These are phyloP conservation scores for Pluvialis apricaria DNA, from an alignment of 2,113 vertebrate species.

Conservation along the genomic window DNA sequence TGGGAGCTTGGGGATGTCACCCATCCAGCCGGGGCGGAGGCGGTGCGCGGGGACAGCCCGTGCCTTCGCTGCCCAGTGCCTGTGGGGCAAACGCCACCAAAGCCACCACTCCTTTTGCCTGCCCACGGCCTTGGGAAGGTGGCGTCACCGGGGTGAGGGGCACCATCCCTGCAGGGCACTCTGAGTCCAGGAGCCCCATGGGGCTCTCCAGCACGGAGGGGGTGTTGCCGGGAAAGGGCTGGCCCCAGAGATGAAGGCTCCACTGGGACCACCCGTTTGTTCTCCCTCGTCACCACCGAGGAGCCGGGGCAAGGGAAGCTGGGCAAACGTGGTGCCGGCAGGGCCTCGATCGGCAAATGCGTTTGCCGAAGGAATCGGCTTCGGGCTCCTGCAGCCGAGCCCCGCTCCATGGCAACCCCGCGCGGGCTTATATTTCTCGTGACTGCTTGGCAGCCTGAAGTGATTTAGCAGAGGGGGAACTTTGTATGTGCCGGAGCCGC, in stretches of 20 bases:
- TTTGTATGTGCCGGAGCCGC: not conserved
- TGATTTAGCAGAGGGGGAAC: constrained; percentile 53
- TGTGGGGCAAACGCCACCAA: accelerated
- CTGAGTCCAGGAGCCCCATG: accelerated
- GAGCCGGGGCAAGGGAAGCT: not conserved
- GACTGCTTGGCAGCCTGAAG: constrained; percentile 64
- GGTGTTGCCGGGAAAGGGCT: not conserved
- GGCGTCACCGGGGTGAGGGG: accelerated
- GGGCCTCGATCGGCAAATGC: not conserved
- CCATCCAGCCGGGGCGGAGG: not conserved
- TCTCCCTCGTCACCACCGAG: accelerated
- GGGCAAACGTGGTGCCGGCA: not conserved
- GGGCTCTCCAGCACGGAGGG: not conserved
- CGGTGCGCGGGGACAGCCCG: not conserved
- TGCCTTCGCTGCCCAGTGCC: not conserved
- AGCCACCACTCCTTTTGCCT: not conserved
- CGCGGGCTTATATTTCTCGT: constrained; percentile 49
- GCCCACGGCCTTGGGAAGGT: not conserved
- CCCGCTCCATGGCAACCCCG: constrained; percentile 54
- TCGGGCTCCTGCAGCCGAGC: constrained; percentile 22
- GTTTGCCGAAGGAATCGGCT: not conserved
- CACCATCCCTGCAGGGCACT: accelerated
- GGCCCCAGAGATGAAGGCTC: not conserved
- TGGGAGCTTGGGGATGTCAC: not conserved
- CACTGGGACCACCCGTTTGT: accelerated